Conservation (phyloP, 2,888 invertebrate species). For the Pandemis cinnamomeana region DNA sequence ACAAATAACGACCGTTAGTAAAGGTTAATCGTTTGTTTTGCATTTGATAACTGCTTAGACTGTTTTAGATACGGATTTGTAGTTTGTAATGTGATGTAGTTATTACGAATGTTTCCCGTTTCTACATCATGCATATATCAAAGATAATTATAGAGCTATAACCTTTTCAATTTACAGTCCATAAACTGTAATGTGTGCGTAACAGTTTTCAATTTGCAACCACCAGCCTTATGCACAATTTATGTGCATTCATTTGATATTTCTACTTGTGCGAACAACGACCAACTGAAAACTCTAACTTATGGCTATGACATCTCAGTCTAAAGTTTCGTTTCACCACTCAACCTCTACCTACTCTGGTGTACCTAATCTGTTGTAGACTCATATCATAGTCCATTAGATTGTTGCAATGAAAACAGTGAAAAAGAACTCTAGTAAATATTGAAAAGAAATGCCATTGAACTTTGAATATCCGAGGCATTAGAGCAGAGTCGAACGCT, state of each 20-base stretch:
- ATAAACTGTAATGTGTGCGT: neutral
- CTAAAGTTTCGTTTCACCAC: no score
- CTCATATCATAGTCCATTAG: neutral
- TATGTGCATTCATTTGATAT: no score
- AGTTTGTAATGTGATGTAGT: neutral
- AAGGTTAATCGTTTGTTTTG: slow-evolving; percentile 13
- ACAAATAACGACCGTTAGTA: slow-evolving; percentile 9
- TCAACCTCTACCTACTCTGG: no score
- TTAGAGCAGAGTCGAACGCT: slow-evolving; percentile 64
- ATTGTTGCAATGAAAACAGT: neutral
- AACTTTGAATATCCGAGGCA: slow-evolving; percentile 55
- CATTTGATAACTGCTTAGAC: slow-evolving; percentile 7
- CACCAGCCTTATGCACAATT: neutral
- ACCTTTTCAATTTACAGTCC: neutral
- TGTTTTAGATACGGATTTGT: neutral
- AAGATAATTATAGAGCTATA: neutral
- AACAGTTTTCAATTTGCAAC: neutral
- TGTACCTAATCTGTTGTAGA: no score
- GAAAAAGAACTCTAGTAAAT: slow-evolving; percentile 14
- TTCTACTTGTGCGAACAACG: no score
- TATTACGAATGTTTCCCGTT: neutral
- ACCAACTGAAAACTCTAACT: no score
- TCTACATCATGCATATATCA: neutral
- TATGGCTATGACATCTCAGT: no score
- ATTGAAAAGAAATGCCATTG: slow-evolving; percentile 17